phyloP scores from a whole-genome alignment of 2,888 invertebrate genomes.

The Synanthedon tipuliformis region DNA sequence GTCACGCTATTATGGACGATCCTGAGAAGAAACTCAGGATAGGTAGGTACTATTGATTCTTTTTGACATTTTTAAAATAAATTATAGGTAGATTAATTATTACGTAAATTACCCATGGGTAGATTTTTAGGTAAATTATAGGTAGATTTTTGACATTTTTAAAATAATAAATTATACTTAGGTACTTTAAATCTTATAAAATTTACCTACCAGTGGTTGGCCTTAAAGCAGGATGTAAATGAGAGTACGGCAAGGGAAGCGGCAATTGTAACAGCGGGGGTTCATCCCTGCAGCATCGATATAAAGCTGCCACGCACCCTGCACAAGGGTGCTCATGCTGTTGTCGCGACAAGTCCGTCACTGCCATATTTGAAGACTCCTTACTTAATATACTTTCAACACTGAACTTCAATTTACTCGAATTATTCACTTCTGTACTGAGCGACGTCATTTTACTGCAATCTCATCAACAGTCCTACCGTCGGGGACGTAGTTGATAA shows the following conservation, averaged over 20 bases:
- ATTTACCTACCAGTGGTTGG: constrained; percentile 45
- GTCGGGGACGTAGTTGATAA: constrained; percentile 39
- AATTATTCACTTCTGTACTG: constrained; percentile 36
- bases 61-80: background rate
- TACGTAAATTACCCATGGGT: too few relatives aligned
- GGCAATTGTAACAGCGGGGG: constrained; percentile 47
- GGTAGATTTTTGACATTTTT: too few relatives aligned
- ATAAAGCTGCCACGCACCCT: constrained; percentile 74
- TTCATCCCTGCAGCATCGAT: constrained; percentile 71
- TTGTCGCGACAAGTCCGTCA: constrained; percentile 25
- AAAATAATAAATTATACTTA: too few relatives aligned
- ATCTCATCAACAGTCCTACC: constrained; percentile 16
- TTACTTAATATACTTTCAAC: constrained; percentile 77
- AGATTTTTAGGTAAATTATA: too few relatives aligned
- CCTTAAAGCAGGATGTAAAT: constrained; percentile 57
- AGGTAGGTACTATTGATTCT: too few relatives aligned
- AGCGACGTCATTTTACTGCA: constrained; percentile 46
- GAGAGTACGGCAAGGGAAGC: constrained; percentile 46
- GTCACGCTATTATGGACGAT: too few relatives aligned
- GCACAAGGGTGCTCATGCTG: constrained; percentile 65
- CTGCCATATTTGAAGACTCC: constrained; percentile 9
- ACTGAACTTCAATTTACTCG: constrained; percentile 74
- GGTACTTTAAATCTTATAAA: too few relatives aligned
- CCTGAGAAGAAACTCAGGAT: too few relatives aligned
- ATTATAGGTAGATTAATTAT: too few relatives aligned